Evolutionary conservation across 2,113 vertebrate species (phyloP), one percentile per base, ranked within the genome.

Genomic region (Electrona antarctica): DNA sequence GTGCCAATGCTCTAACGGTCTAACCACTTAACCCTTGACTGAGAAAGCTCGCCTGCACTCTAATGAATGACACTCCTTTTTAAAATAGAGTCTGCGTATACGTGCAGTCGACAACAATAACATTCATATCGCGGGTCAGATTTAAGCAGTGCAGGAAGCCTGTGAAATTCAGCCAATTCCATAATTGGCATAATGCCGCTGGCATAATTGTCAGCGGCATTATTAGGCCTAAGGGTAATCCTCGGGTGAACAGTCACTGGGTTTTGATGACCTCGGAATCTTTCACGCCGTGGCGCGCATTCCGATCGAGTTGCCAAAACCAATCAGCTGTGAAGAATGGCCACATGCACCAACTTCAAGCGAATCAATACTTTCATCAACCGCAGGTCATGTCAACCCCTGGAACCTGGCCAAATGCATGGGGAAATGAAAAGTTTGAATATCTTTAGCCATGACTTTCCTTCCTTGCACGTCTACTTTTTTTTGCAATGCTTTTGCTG

Each of bases 1-100:
- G 73, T 76, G 82, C 62, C 67, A 79, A 52, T 12, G 7, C 21
- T 77, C 70, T 61, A 73, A 69, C 58, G 7, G 14, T 77, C 70
- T 61, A 73, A 69, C 58, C 60, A 60, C 67, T 82, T 81, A 67
- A 78, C 73, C 61, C 47, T 13, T 50, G 54, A 69, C 54, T 73
- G 64, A 61, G 54, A 28, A 63, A 73, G 64, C 9, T 48, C 55
- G 49, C 29, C 12, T 58, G 14, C 3, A 46, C 29, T 58, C 70
- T 66, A 67, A 64, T 70, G 52, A 77, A 49, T 29, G 1, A 74
- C 52, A 74, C 64, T 58, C 51, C 55, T 65, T 58, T 10, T 58
- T 10, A 70, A 52, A 71, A 2, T 63, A 63, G 13, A 6, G 0
- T 62, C 66, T 15, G 57, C 15, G 62, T 47, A 63, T 47, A 63